Conservation (phyloP, 2,888 invertebrate genomes). For the Leptopterna dolabrata region DNA sequence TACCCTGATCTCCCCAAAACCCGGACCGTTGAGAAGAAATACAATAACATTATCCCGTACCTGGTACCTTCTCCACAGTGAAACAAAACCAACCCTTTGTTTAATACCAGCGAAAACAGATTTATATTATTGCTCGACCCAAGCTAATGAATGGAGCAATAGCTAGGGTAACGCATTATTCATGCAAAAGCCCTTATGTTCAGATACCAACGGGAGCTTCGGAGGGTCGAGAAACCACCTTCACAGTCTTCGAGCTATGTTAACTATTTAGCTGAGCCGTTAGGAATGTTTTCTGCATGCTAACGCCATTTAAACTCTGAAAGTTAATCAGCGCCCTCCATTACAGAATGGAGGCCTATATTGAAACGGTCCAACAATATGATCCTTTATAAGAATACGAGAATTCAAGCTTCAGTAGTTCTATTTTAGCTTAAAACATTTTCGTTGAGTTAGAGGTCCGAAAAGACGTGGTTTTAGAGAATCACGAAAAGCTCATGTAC, state of each 20-base stretch:
- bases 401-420: too few relatives aligned
- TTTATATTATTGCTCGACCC: slow-evolving; percentile 31
- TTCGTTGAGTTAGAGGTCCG: too few relatives aligned
- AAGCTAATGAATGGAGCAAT: slow-evolving; percentile 48
- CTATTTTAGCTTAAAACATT: too few relatives aligned
- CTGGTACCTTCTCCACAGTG: too few relatives aligned
- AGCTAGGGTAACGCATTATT: slow-evolving; percentile 16
- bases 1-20: too few relatives aligned
- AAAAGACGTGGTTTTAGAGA: too few relatives aligned
- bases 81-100: too few relatives aligned
- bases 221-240: not conserved
- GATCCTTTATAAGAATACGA: too few relatives aligned
- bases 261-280: slow-evolving; percentile 39
- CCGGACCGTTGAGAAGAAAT: too few relatives aligned
- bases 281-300: slow-evolving; percentile 27
- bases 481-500: too few relatives aligned
- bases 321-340: not conserved
- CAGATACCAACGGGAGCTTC: slow-evolving; percentile 11
- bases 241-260: not conserved
- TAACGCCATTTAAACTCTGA: slow-evolving; percentile 13
- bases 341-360: not conserved
- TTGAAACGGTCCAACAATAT: too few relatives aligned
- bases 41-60: too few relatives aligned
- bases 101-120: not conserved
- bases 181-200: slow-evolving; percentile 8